Base-by-base conservation (phyloP, 2,888 invertebrate species). In the Diloba caeruleocephala region DNA sequence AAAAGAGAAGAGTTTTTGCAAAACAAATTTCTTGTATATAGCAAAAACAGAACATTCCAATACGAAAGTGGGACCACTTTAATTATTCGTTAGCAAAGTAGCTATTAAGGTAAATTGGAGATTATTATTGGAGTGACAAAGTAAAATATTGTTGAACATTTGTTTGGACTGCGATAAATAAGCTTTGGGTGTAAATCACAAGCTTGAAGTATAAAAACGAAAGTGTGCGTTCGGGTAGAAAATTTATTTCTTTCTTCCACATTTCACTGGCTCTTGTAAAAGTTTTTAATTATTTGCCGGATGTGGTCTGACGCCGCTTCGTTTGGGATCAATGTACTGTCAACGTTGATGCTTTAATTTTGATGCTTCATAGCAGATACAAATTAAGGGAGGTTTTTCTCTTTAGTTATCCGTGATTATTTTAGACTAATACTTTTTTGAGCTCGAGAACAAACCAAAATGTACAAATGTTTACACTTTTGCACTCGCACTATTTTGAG, bases 201-300 rank as follows among this genome's bases (percentile, higher is more conserved):
- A 79, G 75, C 67, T 75, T 68, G 72, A 76, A 81, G 83, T 82
- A 85, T 87, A 88, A 89, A 89, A 90, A 88, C 84, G 85, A 89
- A 84, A 88, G 86, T 85, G 82, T 84, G 78, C 85, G 76, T 85
- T 89, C 80, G 79, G 69, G 74, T 84, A 81, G 87, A 88, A 89
- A 89, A 90, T 89, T 88, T 89, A 88, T 90, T 88, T 89, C 85
- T 84, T 83, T 88, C 81, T 81, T 79, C 77, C 78, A 85, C 84
- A 87, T 87, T 86, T 88, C 85, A 82, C 74, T 86, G 84, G 78
- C 79, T 89, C 84, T 87, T 86, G 84, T 83, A 82, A 83, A 89
- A 89, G 81, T 89, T 90, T n/a, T 89, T 90, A 90, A 90, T 91
- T 90, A 89, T 89, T 89, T 82, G 84, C 84, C 89, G 87, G 89